A percentile compares a stretch with the other conserved stretches of the same genome.
phyloP scores from a whole-genome alignment of 2,113 vertebrate genomes.

The Chaetura pelagica region DNA sequence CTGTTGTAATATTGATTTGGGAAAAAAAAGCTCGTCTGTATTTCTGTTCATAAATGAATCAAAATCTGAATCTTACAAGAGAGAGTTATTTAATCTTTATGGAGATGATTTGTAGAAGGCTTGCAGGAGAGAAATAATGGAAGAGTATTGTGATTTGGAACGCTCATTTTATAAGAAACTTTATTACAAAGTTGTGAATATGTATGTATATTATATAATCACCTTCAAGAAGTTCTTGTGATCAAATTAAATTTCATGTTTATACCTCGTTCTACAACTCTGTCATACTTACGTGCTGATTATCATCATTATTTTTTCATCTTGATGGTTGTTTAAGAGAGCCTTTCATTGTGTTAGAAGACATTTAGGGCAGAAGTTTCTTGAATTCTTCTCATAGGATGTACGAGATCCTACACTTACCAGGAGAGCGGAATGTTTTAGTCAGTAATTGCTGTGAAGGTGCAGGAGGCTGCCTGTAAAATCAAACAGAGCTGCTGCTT shows the following conservation, averaged over 20 bases:
- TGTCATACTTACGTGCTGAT: neutral
- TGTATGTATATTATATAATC: neutral
- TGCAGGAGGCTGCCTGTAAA: neutral
- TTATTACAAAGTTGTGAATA: neutral
- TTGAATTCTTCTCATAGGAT: neutral
- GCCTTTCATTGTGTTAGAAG: neutral
- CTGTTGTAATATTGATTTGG: neutral
- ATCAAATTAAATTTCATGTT: conserved; percentile 1
- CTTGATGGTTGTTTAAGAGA: neutral
- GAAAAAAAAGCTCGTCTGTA: neutral
- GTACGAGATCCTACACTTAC: neutral
- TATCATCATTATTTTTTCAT: conserved; percentile 6
- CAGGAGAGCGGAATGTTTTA: neutral
- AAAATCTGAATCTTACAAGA: neutral
- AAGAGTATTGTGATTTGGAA: neutral
- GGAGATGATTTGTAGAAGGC: neutral
- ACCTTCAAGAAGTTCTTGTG: neutral
- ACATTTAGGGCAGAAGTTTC: neutral
- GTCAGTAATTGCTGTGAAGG: neutral
- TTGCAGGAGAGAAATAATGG: neutral
- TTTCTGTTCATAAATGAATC: conserved; percentile 2
- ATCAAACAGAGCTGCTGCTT: neutral
- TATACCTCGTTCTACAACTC: neutral
- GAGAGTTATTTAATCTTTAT: neutral
- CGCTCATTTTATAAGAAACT: neutral